Percentiles rank a stretch among this genome's conserved stretches.
Evolutionary conservation across 2,797 vertebrate species (phyloP).

Genomic region (Rachycentron canadum): DNA sequence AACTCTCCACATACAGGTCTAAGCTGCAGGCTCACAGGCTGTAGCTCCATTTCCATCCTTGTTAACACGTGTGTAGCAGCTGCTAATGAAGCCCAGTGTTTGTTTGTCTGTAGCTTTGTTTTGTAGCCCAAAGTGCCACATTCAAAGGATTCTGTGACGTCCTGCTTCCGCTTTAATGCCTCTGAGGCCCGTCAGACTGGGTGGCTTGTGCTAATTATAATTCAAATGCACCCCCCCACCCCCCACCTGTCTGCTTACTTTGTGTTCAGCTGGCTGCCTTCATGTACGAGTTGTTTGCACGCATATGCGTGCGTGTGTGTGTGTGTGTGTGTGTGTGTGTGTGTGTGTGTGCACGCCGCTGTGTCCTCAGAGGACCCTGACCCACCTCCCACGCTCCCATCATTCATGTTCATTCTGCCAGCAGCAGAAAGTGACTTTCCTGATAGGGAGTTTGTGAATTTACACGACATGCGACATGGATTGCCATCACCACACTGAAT

Average conservation of each 20-base stretch:
- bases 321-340: neutral
- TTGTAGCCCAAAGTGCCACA: slow-evolving; percentile 52
- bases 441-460: slow-evolving; percentile 50
- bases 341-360: neutral
- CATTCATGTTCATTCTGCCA: slow-evolving; percentile 29
- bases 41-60: slow-evolving; percentile 38
- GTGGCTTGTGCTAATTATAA: slow-evolving; percentile 59
- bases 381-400: slow-evolving; percentile 23
- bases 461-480: neutral
- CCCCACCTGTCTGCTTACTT: slow-evolving; percentile 41
- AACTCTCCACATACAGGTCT: slow-evolving; percentile 7
- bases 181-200: slow-evolving; percentile 30
- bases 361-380: slow-evolving; percentile 29
- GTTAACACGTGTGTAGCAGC: slow-evolving; percentile 43
- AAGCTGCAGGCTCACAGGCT: slow-evolving; percentile 34
- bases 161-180: slow-evolving; percentile 38
- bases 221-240: slow-evolving; percentile 25
- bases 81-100: slow-evolving; percentile 43
- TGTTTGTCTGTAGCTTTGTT: slow-evolving; percentile 53
- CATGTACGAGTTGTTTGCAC: slow-evolving; percentile 10
- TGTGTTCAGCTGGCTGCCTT: slow-evolving; percentile 27
- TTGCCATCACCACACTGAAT: neutral
- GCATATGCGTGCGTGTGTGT: too few species aligned
- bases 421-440: slow-evolving; percentile 42
- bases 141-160: slow-evolving; percentile 40